Percentiles rank a stretch among this genome's conserved stretches.
Evolutionary conservation across 2,888 invertebrate species (phyloP).

Genomic region (Eupeodes luniger): DNA sequence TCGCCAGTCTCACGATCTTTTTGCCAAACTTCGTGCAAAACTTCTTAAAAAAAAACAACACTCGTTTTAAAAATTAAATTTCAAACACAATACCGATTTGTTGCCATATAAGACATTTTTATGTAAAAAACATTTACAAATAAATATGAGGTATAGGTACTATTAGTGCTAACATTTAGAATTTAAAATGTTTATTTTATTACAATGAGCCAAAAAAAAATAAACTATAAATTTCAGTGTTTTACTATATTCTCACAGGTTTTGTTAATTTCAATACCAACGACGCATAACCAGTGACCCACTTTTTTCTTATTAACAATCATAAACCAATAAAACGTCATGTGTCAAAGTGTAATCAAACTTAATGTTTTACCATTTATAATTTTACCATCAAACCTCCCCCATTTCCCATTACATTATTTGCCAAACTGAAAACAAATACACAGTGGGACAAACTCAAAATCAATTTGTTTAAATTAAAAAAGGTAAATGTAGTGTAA

Average conservation of each 20-base stretch:
- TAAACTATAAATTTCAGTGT: neutral
- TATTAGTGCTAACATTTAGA: no score
- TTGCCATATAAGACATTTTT: no score
- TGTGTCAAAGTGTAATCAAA: constrained; percentile 21
- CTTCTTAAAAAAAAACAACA: no score
- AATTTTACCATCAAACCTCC: constrained; percentile 6
- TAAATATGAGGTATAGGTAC: no score
- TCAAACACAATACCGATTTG: no score
- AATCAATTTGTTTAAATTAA: neutral
- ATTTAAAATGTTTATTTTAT: no score
- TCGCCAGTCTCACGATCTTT: no score
- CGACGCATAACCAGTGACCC: neutral
- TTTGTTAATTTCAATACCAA: neutral
- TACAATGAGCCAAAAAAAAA: no score
- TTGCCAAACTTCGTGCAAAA: no score
- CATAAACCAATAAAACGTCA: constrained; percentile 22
- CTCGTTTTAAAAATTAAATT: no score
- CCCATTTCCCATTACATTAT: neutral
- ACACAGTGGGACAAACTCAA: neutral
- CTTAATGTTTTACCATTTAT: constrained; percentile 26
- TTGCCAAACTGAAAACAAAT: neutral
- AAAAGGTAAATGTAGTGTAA: neutral
- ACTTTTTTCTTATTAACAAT: neutral
- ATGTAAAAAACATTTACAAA: no score
- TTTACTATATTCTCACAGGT: neutral